Evolutionary conservation across 2,888 invertebrate species (phyloP).

Genomic region (Crossocerus cetratus): DNA sequence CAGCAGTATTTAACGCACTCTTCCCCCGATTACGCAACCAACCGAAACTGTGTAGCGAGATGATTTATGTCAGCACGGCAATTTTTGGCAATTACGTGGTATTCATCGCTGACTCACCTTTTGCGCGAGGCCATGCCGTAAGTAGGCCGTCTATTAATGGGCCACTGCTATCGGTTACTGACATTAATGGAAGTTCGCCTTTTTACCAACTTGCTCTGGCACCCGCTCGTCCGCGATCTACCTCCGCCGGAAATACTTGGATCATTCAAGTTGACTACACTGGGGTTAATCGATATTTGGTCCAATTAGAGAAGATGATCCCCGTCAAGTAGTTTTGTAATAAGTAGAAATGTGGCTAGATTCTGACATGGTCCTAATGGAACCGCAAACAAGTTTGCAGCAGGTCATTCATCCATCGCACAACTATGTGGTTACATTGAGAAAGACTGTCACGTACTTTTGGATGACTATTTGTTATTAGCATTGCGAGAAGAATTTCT

Average conservation of each 20-base stretch:
- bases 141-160: constrained; percentile 34
- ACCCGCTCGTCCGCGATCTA: no score
- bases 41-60: constrained; percentile 20
- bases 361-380: constrained; percentile 18
- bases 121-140: constrained; percentile 36
- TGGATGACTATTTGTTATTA: no score
- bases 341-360: no score
- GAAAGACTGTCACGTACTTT: constrained; percentile 19
- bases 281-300: no score
- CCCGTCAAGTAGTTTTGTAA: no score
- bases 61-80: constrained; percentile 10
- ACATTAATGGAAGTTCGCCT: constrained; percentile 28
- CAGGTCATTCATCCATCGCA: constrained; percentile 37
- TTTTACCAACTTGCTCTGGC: constrained; percentile 20
- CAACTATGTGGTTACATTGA: constrained; percentile 20
- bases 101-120: constrained; percentile 33
- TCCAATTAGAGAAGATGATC: no score
- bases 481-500: no score
- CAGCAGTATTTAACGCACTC: neutral
- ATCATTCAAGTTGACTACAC: no score
- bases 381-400: constrained; percentile 45
- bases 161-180: constrained; percentile 37
- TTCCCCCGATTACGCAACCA: constrained; percentile 16
- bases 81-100: constrained; percentile 47
- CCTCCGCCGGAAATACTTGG: no score